phyloP scores from a whole-genome alignment of 2,888 invertebrate species.

The Tethea ocularis region DNA sequence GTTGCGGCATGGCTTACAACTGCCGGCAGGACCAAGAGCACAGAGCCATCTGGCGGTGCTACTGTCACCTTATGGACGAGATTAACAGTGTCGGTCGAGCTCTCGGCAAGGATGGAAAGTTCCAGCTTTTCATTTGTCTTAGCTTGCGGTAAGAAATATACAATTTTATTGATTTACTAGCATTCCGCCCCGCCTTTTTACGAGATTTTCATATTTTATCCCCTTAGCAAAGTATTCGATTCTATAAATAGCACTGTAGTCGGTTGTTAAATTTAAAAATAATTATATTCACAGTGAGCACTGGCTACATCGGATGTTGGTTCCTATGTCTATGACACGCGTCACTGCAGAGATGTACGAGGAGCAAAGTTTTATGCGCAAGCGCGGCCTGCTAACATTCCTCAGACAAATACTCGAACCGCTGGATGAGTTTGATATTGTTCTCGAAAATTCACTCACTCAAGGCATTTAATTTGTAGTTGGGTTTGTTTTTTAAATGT shows the following conservation, averaged over 20 bases:
- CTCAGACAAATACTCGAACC: constrained; percentile 95
- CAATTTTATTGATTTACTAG: not conserved
- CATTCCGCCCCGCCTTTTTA: too few species aligned
- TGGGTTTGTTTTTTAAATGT: constrained; percentile 4
- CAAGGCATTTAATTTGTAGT: constrained; percentile 69
- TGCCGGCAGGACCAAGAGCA: constrained; percentile 81
- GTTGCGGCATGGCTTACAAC: constrained; percentile 71
- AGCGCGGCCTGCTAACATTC: constrained; percentile 92
- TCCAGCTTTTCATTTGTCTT: constrained; percentile 97
- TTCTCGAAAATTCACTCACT: constrained; percentile 93
- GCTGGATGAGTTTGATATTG: constrained; percentile 94
- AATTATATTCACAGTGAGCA: constrained; percentile 87
- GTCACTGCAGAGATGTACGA: constrained; percentile 97
- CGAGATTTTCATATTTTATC: too few species aligned
- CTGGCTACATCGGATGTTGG: constrained; percentile 94
- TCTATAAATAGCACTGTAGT: constrained; percentile 1
- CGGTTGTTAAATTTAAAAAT: constrained; percentile 5
- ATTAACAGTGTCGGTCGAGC: constrained; percentile 91
- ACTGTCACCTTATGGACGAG: constrained; percentile 94
- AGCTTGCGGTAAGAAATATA: constrained; percentile 89
- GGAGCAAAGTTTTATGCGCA: constrained; percentile 96
- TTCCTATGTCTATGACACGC: constrained; percentile 95
- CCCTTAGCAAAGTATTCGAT: too few species aligned
- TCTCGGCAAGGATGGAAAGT: constrained; percentile 99
- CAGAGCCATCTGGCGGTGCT: constrained; percentile 92